Evolutionary conservation across 1,140 invertebrate species (phyloP).

Genomic region (Heliothis subflexa): DNA sequence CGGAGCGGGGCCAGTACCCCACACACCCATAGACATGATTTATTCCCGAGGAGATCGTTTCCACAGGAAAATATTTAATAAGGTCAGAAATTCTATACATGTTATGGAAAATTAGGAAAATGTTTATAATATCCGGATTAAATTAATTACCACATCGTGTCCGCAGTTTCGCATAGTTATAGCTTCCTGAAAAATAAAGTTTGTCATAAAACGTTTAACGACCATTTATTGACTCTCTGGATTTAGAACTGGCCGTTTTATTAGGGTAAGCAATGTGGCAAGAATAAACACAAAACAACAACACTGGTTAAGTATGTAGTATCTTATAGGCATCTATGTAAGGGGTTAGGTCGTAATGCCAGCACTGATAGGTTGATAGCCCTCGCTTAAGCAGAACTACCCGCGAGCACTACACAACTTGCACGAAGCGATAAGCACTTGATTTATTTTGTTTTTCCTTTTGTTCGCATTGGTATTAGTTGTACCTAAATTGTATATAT

Average conservation of each 20-base stretch:
- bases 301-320: background rate
- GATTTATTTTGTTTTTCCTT: conserved; percentile 35
- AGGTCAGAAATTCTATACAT: conserved; percentile 44
- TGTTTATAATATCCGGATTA: conserved; percentile 16
- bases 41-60: conserved; percentile 51
- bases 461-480: background rate
- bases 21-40: conserved; percentile 53
- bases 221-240: background rate
- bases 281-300: background rate
- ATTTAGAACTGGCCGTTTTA: background rate
- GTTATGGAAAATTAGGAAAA: background rate
- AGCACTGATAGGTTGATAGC: conserved; percentile 36
- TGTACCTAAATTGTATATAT: background rate
- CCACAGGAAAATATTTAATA: conserved; percentile 52
- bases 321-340: background rate
- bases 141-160: background rate
- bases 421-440: conserved; percentile 28
- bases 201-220: conserved; percentile 23
- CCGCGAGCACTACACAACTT: conserved; percentile 29
- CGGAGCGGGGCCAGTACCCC: background rate
- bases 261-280: background rate
- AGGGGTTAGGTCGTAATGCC: conserved; percentile 25
- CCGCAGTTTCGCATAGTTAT: conserved; percentile 10
- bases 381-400: conserved; percentile 23
- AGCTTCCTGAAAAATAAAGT: conserved; percentile 1